Base-by-base conservation (phyloP, 2,797 vertebrate genomes). In the Myoxocephalus aenaeus region DNA sequence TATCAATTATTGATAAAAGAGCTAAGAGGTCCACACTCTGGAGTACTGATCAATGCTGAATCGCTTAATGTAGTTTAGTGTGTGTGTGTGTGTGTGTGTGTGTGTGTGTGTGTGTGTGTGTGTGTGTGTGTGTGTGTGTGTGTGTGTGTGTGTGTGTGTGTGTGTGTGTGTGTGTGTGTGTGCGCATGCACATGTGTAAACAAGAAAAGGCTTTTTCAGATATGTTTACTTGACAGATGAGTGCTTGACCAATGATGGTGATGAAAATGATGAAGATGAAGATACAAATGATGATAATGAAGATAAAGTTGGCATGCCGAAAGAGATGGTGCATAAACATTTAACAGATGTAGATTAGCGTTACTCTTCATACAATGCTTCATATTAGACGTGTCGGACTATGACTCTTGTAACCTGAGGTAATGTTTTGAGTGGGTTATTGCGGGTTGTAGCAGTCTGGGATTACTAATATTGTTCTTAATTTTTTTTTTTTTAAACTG, bases 1-100 rank as follows among this genome's bases (percentile, higher is more conserved):
- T 71, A 87, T 91, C 84, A 85, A 86, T 92, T 92, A 92, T 92
- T 92, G 91, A 90, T 90, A 89, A 71, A 78, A 61, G 50, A 83
- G 87, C 80, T 86, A 78, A 85, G 85, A 89, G 85, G 80, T 81
- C 67, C 46, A 17, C 65, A 84, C 90, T 91, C 85, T 59, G 69
- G 77, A 78, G 86, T 62, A 83, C 62, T 88, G 87, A 93, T 94
- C 92, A 90, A 90, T 93, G 85, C 80, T 86, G 75, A 92, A 89
- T 88, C 3, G 29, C 78, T 90, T 82, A 86, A 80, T 84, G 74
- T 79, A 70, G 68, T 74, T 86, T 69, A 54, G 69, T 81, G 29
- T 53, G 61, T 46, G 46, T 80, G 36, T 69, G 42, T 81, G n/a
- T 71, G 64, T 68, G 63, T 68, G 67, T 69, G 38, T 83, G 29